Evolutionary conservation across 30 jellyfish, hydroid and myxozoan species (phyloP).

Genomic region (Mastigias papua): DNA sequence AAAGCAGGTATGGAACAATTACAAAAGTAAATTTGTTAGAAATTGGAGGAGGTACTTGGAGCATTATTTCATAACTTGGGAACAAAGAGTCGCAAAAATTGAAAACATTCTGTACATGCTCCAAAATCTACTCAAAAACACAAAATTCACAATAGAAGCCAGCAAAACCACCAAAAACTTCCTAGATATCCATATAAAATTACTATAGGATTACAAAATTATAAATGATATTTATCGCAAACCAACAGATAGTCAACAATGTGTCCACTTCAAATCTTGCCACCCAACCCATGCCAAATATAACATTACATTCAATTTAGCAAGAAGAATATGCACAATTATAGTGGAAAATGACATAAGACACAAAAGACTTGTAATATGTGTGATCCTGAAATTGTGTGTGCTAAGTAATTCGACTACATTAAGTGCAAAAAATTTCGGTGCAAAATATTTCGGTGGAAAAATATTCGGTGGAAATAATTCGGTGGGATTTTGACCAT

Average conservation of each 20-base stretch:
- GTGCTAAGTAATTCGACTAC: no score
- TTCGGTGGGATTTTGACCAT: no score
- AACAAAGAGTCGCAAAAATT: neutral
- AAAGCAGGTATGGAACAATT: neutral
- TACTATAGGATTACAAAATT: constrained; percentile 6
- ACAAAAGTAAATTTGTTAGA: neutral
- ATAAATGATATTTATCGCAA: constrained; percentile 30
- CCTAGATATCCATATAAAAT: constrained; percentile 8
- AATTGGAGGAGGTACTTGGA: constrained; percentile 32
- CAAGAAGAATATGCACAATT: constrained; percentile 9
- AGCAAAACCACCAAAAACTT: constrained; percentile 3
- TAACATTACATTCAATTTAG: constrained; percentile 36
- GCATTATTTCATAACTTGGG: constrained; percentile 45
- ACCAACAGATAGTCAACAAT: constrained; percentile 54
- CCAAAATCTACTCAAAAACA: constrained; percentile 6
- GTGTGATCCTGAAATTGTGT: no score
- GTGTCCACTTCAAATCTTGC: constrained; percentile 36
- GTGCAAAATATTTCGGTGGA: no score
- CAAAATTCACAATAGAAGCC: constrained; percentile 16
- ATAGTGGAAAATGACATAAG: neutral
- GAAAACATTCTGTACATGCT: neutral
- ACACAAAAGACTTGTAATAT: neutral
- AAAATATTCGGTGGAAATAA: no score
- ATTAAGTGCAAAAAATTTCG: no score
- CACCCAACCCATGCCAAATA: constrained; percentile 29